A percentile compares a stretch with the other conserved stretches of the same genome.
phyloP scores from a whole-genome alignment of 2,113 vertebrate genomes.

The Hassar affinis region DNA sequence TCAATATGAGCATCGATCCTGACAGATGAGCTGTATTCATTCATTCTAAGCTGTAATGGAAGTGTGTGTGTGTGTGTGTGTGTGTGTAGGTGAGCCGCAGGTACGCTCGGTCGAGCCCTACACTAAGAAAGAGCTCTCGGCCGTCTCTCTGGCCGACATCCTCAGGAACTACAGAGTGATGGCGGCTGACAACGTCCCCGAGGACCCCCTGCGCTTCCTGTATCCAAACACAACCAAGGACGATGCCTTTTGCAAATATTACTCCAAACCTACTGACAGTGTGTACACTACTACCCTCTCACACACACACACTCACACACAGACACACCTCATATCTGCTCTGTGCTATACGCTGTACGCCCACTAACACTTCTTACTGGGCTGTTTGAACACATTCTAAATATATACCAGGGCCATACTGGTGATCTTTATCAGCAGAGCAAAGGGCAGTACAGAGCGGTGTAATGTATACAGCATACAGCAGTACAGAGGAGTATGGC shows the following conservation, averaged over 20 bases:
- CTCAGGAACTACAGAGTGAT: slow-evolving; percentile 97
- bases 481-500: too few species aligned
- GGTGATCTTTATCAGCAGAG: background rate
- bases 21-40: background rate
- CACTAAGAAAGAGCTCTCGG: slow-evolving; percentile 89
- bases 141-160: slow-evolving; percentile 91
- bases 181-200: slow-evolving; percentile 93
- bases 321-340: background rate
- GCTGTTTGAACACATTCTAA: too few species aligned
- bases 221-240: slow-evolving; percentile 88
- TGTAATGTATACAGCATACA: too few species aligned
- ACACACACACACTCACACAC: background rate
- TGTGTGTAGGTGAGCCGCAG: slow-evolving; percentile 70
- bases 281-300: slow-evolving; percentile 49
- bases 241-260: slow-evolving; percentile 94
- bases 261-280: slow-evolving; percentile 89
- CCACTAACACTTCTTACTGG: background rate
- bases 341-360: background rate
- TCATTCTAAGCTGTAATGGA: background rate
- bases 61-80: slow-evolving; percentile 12
- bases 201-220: slow-evolving; percentile 89
- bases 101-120: slow-evolving; percentile 94
- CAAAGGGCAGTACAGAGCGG: too few species aligned
- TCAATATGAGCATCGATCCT: background rate
- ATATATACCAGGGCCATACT: background rate